Conservation (phyloP, 2,888 invertebrate genomes). For the Bimastos eiseni region DNA sequence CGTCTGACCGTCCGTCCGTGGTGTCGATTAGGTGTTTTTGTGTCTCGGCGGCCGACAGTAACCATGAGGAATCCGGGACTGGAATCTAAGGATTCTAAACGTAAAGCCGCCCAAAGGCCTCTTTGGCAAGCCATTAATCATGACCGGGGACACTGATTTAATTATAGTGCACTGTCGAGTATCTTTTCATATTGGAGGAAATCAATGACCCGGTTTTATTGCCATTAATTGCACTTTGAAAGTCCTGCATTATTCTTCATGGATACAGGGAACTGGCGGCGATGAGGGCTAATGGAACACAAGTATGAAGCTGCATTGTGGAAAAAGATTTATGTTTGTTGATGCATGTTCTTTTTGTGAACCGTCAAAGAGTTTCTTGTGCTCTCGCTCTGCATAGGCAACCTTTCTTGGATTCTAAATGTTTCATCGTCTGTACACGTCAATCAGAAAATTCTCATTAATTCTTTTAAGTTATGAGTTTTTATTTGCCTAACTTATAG, state of each 20-base stretch:
- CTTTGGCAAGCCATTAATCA: slow-evolving; percentile 22
- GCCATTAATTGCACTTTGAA: slow-evolving; percentile 23
- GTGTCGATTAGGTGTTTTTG: slow-evolving; percentile 23
- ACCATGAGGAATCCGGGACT: slow-evolving; percentile 13
- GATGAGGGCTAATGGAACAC: neutral
- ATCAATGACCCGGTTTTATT: slow-evolving; percentile 20
- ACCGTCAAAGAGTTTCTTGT: neutral
- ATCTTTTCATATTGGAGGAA: slow-evolving; percentile 27
- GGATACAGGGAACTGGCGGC: neutral
- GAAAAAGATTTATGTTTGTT: slow-evolving; percentile 4
- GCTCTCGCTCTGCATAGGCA: too few species aligned
- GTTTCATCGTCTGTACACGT: neutral
- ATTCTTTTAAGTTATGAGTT: neutral
- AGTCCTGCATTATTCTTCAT: slow-evolving; percentile 17
- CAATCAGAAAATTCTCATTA: neutral
- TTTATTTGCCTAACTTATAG: neutral
- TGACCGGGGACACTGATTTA: slow-evolving; percentile 14
- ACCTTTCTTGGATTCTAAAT: neutral
- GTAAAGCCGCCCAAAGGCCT: slow-evolving; percentile 4
- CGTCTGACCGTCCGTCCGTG: slow-evolving; percentile 1
- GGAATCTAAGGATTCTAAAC: neutral
- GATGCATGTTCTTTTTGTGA: neutral
- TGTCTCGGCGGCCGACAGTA: neutral
- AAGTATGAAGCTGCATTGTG: neutral
- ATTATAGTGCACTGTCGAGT: slow-evolving; percentile 17